phyloP scores from a whole-genome alignment of 2,113 vertebrate species.

The Euleptes europaea region DNA sequence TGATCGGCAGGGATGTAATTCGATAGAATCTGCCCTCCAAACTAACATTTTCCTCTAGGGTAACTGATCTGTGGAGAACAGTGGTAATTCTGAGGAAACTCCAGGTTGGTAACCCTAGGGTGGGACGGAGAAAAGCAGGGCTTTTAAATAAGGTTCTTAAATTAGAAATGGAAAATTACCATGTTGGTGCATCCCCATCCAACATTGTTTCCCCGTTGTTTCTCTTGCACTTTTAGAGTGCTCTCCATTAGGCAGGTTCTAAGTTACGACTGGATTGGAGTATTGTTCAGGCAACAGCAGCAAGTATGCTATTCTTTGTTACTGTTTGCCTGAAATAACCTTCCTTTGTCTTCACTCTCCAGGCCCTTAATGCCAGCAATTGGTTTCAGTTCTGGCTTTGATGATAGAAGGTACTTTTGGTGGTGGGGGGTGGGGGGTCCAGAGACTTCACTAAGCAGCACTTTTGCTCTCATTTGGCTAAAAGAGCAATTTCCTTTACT shows the following conservation, averaged over 20 bases:
- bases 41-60: too few relatives aligned
- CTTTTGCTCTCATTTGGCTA: background rate
- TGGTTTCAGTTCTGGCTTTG: conserved; percentile 1
- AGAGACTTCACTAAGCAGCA: background rate
- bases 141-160: too few relatives aligned
- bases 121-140: too few relatives aligned
- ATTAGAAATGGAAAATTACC: too few relatives aligned
- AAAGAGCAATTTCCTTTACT: conserved; percentile 8
- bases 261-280: background rate
- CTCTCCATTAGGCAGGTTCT: background rate
- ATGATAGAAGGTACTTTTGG: conserved; percentile 3
- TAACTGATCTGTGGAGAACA: too few relatives aligned
- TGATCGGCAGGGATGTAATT: too few relatives aligned
- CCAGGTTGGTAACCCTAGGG: too few relatives aligned
- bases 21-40: too few relatives aligned
- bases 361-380: background rate
- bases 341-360: background rate
- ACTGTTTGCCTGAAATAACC: background rate
- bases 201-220: background rate
- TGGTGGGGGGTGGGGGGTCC: background rate
- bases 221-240: background rate
- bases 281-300: background rate
- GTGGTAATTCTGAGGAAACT: too few relatives aligned
- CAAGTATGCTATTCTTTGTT: background rate
- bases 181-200: background rate